Evolutionary conservation across 2,797 vertebrate genomes (phyloP), one percentile per base, ranked within the genome.

Genomic region (Alosa sapidissima): DNA sequence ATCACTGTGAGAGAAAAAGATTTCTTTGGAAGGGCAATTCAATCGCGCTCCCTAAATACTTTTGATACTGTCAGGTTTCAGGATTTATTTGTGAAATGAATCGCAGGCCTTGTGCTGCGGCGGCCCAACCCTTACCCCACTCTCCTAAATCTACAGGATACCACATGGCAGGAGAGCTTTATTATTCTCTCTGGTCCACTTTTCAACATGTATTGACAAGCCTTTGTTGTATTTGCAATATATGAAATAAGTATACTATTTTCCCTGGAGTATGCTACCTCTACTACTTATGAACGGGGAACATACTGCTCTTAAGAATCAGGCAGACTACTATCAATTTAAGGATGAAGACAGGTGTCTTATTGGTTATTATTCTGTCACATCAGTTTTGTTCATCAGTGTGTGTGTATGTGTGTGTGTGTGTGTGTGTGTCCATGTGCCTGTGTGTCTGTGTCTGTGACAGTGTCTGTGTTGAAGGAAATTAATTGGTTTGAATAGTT

Each of bases 1-100:
- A 68, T 81, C 84, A 68, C 47, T 81, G 68, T 84, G 87, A 88
- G 87, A 85, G 65, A 81, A 84, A 14, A n/a, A 47, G 47, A 78
- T 62, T 41, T 82, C 24, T 49, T 78, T 83, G 81, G 45, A 86
- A 83, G 81, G 58, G 85, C 84, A 78, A 65, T 83, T n/a, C n/a
- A n/a, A n/a, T 81, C 75, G 83, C 84, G 85, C 85, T 88, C 81
- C 81, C 81, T 72, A 86, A 82, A 84, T 88, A 84, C 81, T 86
- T 85, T 81, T 83, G 81, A 88, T 86, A 85, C 84, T 86, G 84
- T 84, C 81, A 49, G 41, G 60, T 60, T 81, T 86, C 65, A 81
- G 55, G 28, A 83, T 48, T 51, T 49, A 81, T 81, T 81, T 85
- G 68, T 19, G 16, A 47, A 68, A 72, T 83, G 83, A 47, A 45